Evolutionary conservation across 2,797 vertebrate genomes (phyloP).

Genomic region (Fistularia commersonii): DNA sequence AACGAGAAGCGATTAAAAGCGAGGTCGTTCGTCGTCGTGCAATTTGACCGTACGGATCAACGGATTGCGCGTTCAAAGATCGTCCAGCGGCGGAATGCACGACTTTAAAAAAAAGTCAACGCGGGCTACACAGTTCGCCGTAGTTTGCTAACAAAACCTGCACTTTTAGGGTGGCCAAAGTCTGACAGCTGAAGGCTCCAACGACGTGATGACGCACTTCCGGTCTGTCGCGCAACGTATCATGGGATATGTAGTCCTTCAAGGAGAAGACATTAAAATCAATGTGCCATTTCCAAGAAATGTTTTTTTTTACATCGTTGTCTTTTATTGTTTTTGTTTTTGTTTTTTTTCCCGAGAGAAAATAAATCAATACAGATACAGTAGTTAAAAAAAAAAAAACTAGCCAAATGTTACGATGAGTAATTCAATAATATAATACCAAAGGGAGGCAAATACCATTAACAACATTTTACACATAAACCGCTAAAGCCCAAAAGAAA

Average conservation of each 20-base stretch:
- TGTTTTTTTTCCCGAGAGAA: conserved; percentile 7
- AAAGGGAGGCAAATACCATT: neutral
- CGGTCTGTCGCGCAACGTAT: conserved; percentile 47
- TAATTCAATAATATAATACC: neutral
- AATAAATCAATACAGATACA: conserved; percentile 7
- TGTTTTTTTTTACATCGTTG: neutral
- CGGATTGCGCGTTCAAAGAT: conserved; percentile 59
- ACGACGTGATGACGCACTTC: conserved; percentile 78
- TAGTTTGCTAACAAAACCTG: conserved; percentile 75
- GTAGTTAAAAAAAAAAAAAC: conserved; percentile 3
- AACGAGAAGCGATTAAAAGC: conserved; percentile 60
- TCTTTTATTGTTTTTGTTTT: conserved; percentile 1
- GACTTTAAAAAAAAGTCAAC: conserved; percentile 64
- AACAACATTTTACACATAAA: conserved; percentile 6
- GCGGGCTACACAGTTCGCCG: conserved; percentile 40
- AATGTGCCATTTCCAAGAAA: neutral
- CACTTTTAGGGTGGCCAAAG: conserved; percentile 91
- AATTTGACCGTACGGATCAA: conserved; percentile 58
- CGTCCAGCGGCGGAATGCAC: conserved; percentile 75
- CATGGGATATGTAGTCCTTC: conserved; percentile 75
- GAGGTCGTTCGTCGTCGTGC: conserved; percentile 67
- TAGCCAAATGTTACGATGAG: conserved; percentile 6
- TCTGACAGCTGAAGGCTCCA: conserved; percentile 84
- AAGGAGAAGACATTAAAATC: neutral
- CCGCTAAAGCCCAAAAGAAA: conserved; percentile 10